Percentiles rank a stretch among this genome's conserved stretches.
These are phyloP conservation scores for Baryphthengus martii DNA, from an alignment of 2,113 vertebrate species.

Conservation along the genomic window DNA sequence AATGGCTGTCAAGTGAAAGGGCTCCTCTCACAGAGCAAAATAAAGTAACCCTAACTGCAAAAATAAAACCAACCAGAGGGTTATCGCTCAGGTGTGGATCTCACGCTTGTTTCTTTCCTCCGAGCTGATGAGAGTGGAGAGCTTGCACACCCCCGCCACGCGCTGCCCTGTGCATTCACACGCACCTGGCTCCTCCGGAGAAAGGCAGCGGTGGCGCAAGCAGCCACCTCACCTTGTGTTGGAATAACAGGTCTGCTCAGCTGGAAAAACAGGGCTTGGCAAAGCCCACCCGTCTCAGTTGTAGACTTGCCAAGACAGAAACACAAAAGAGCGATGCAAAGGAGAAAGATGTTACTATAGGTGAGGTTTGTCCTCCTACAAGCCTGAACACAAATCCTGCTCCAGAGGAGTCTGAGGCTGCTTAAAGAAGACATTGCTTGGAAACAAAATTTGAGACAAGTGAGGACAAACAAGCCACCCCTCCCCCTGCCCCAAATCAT, in stretches of 20 bases:
- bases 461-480: neutral
- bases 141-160: neutral
- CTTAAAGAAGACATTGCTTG: neutral
- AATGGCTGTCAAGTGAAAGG: neutral
- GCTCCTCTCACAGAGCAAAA: neutral
- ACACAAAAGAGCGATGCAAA: neutral
- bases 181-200: neutral
- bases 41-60: neutral
- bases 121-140: neutral
- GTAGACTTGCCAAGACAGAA: neutral
- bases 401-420: neutral
- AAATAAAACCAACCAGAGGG: neutral
- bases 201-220: neutral
- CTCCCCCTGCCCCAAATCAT: neutral
- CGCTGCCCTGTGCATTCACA: rapidly evolving
- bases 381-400: neutral
- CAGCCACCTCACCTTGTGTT: neutral
- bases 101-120: neutral
- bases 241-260: neutral
- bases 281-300: neutral
- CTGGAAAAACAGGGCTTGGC: neutral
- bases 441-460: neutral
- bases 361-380: neutral
- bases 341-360: neutral
- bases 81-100: neutral